phyloP scores from a whole-genome alignment of 2,888 invertebrate species.

The Fragum fragum region DNA sequence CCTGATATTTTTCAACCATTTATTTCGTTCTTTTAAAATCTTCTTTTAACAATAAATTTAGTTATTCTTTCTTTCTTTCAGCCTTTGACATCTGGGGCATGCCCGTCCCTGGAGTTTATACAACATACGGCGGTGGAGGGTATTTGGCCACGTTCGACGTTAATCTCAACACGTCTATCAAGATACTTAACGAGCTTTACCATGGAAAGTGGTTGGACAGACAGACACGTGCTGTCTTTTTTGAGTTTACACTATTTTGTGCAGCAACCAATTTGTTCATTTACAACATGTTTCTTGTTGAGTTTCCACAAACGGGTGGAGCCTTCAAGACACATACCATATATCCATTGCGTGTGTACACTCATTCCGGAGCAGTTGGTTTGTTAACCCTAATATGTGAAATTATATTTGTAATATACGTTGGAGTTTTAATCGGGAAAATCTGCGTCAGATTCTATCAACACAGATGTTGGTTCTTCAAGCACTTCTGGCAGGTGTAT shows the following conservation, averaged over 20 bases:
- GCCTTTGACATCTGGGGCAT: conserved; percentile 72
- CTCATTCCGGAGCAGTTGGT: conserved; percentile 58
- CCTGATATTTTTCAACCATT: too few relatives aligned
- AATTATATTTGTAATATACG: conserved; percentile 57
- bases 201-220: conserved; percentile 75
- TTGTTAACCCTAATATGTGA: conserved; percentile 63
- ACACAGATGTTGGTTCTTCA: conserved; percentile 51
- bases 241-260: conserved; percentile 81
- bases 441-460: conserved; percentile 55
- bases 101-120: conserved; percentile 68
- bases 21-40: too few relatives aligned
- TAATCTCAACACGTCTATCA: conserved; percentile 63
- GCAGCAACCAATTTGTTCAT: conserved; percentile 78
- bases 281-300: conserved; percentile 73
- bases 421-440: conserved; percentile 51
- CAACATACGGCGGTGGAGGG: conserved; percentile 77
- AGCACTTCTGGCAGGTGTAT: conserved; percentile 62
- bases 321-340: conserved; percentile 54
- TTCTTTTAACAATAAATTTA: too few relatives aligned
- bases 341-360: conserved; percentile 58
- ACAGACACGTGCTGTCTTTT: conserved; percentile 76
- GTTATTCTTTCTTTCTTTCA: too few relatives aligned
- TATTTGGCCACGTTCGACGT: conserved; percentile 77
- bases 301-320: conserved; percentile 65
- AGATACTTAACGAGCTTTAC: conserved; percentile 69